phyloP scores from a whole-genome alignment of 2,797 vertebrate species.

The Cottoperca gobio region DNA sequence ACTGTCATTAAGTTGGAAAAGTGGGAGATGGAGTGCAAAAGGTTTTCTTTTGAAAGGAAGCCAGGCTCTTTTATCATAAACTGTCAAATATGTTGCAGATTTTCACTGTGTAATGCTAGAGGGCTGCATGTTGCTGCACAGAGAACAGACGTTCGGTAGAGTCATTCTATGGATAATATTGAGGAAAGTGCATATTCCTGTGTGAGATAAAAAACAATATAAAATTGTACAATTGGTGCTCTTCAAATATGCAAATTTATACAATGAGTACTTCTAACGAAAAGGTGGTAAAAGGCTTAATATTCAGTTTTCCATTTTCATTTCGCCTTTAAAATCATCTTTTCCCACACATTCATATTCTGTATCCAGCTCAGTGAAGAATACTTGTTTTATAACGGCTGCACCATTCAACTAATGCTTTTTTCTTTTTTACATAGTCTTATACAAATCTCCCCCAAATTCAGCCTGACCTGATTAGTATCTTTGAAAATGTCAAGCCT shows the following conservation, averaged over 20 bases:
- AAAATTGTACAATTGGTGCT: not conserved
- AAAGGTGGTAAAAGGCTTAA: not conserved
- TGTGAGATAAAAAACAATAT: not conserved
- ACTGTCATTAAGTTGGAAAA: conserved; percentile 65
- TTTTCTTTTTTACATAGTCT: not conserved
- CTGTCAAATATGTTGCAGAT: conserved; percentile 41
- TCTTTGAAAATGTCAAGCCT: not conserved
- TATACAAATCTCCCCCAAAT: not conserved
- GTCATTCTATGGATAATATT: not conserved
- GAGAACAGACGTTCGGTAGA: conserved; percentile 11
- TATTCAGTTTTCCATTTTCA: not conserved
- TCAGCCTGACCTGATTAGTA: not conserved
- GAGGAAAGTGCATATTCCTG: not conserved
- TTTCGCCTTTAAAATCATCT: not conserved
- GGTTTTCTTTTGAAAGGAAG: conserved; percentile 49
- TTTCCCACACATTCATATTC: not conserved
- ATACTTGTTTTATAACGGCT: not conserved
- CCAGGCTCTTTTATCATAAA: conserved; percentile 44
- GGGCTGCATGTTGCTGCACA: not conserved
- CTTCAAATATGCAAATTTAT: not conserved
- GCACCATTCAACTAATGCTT: not conserved
- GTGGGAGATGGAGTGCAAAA: conserved; percentile 50
- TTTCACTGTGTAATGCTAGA: conserved; percentile 2
- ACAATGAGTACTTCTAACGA: not conserved
- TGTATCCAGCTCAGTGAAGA: not conserved